These are phyloP conservation scores for zebrafish (Danio rerio) DNA, from an alignment of 2,113 vertebrate species.

Conservation along the genomic window GRCz12tu NC_133176.1:17780501-17781000, in stretches of 20 bases:
- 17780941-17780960: no score
- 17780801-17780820: neutral
- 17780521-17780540: slow-evolving; percentile 10
- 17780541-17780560: slow-evolving; percentile 22
- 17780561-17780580: neutral
- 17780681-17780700: neutral
- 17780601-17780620: slow-evolving; percentile 21
- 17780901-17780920: no score
- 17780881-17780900: no score
- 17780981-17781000: no score
- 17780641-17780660: slow-evolving; percentile 38
- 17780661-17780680: slow-evolving; percentile 42
- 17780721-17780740: neutral
- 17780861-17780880: no score
- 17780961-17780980: no score
- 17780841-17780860: no score
- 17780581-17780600: slow-evolving; percentile 35
- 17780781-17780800: neutral
- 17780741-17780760: slow-evolving; percentile 3
- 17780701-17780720: slow-evolving; percentile 5
- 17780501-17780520: slow-evolving; percentile 33
- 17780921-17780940: no score
- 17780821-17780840: neutral
- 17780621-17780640: slow-evolving; percentile 25
- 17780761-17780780: neutral